Conservation (phyloP, 2,113 vertebrate species). For the Daboia siamensis region DNA sequence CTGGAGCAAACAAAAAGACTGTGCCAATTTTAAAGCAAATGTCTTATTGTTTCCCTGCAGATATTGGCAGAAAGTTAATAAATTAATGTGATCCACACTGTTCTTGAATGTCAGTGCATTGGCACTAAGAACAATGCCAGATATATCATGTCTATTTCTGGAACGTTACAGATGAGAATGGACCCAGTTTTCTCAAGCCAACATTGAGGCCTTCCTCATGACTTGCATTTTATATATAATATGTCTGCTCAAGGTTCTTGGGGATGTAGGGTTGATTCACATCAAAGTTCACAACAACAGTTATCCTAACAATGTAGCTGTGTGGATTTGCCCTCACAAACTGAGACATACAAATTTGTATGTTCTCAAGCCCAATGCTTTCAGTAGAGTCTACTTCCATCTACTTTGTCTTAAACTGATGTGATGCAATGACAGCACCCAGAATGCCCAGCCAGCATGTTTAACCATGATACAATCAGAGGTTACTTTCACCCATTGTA, state of each 20-base stretch:
- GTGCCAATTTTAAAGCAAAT: slow-evolving; percentile 3
- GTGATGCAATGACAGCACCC: not conserved
- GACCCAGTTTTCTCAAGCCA: not conserved
- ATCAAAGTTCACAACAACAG: not conserved
- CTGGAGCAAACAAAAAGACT: not conserved
- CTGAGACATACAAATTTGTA: not conserved
- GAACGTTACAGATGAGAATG: not conserved
- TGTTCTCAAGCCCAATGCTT: not conserved
- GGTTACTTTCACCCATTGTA: not conserved
- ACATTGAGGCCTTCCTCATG: not conserved
- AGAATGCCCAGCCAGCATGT: not conserved
- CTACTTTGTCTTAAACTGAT: not conserved
- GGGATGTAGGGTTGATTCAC: not conserved
- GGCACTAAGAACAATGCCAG: not conserved
- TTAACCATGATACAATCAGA: no score
- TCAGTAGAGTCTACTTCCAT: not conserved
- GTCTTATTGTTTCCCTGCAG: not conserved
- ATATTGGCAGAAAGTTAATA: not conserved
- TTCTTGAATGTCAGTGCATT: not conserved
- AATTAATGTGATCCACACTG: not conserved
- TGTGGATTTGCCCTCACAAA: not conserved
- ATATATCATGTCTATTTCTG: not conserved
- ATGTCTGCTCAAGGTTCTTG: not conserved
- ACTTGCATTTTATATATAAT: not conserved
- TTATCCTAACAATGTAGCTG: not conserved